Conservation (phyloP, 2,888 invertebrate genomes). For the Chironomus tentans region DNA sequence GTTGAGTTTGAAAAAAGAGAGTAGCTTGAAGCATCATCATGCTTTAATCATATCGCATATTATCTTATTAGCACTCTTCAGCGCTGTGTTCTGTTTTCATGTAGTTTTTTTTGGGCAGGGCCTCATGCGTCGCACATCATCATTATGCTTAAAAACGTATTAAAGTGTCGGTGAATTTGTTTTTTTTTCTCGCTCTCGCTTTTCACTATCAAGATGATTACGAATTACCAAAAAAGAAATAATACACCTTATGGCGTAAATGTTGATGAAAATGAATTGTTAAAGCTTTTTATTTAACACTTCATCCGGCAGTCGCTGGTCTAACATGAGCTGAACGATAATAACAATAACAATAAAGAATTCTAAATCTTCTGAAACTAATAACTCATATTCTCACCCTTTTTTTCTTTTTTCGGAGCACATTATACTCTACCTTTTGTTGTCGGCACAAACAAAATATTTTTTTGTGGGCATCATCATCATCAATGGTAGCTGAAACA, state of each 20-base stretch:
- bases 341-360: not conserved
- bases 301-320: not conserved
- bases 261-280: conserved; percentile 3
- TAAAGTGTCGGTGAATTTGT: conserved; percentile 16
- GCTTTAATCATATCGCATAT: conserved; percentile 15
- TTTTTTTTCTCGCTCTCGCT: no score
- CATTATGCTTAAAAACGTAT: conserved; percentile 24
- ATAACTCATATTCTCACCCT: conserved; percentile 26
- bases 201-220: conserved; percentile 12
- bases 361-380: not conserved
- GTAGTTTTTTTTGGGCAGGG: not conserved
- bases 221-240: not conserved
- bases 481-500: not conserved
- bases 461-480: conserved; percentile 16
- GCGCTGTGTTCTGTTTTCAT: conserved; percentile 8
- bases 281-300: conserved; percentile 4
- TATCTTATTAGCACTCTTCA: conserved; percentile 27
- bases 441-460: not conserved
- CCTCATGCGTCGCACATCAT: conserved; percentile 24
- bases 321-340: no score
- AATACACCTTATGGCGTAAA: conserved; percentile 10
- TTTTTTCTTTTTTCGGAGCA: not conserved
- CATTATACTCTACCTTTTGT: not conserved
- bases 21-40: conserved; percentile 10
- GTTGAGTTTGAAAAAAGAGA: not conserved